These are phyloP conservation scores for Tribolium freemani DNA, from an alignment of 2,888 invertebrate genomes.

Conservation along the genomic window DNA sequence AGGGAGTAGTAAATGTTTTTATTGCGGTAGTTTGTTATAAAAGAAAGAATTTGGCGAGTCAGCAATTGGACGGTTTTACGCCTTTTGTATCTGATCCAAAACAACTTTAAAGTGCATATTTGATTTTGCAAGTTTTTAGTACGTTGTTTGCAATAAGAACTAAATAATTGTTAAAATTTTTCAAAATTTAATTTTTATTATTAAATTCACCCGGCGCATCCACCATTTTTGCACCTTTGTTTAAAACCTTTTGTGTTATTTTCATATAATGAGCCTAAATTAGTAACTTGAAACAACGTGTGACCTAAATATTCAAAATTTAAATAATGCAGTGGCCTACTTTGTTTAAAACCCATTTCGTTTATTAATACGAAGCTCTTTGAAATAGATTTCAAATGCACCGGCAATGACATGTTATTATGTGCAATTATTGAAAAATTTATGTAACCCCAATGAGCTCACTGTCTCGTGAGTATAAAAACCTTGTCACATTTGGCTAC, in stretches of 20 bases:
- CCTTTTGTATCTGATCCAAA: not conserved
- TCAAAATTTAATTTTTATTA: too few species aligned
- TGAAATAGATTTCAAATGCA: not conserved
- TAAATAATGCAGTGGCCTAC: not conserved
- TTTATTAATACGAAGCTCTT: not conserved
- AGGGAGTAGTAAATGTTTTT: not conserved
- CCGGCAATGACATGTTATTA: not conserved
- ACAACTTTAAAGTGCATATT: too few species aligned
- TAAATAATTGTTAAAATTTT: too few species aligned
- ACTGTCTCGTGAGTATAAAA: not conserved
- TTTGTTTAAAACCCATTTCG: not conserved
- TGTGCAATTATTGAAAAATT: not conserved
- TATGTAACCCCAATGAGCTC: not conserved
- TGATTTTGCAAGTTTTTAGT: too few species aligned
- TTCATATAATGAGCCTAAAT: too few species aligned
- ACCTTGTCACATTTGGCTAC: not conserved
- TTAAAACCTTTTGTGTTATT: not conserved
- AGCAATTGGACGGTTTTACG: not conserved
- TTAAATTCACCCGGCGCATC: constrained; percentile 2
- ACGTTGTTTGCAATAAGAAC: too few species aligned
- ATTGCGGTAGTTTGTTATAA: not conserved
- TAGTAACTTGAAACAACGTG: too few species aligned
- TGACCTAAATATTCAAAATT: too few species aligned
- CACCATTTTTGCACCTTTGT: not conserved
- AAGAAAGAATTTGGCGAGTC: not conserved